Base-by-base conservation (phyloP, 2,888 invertebrate species). In the Nomada ruficornis region DNA sequence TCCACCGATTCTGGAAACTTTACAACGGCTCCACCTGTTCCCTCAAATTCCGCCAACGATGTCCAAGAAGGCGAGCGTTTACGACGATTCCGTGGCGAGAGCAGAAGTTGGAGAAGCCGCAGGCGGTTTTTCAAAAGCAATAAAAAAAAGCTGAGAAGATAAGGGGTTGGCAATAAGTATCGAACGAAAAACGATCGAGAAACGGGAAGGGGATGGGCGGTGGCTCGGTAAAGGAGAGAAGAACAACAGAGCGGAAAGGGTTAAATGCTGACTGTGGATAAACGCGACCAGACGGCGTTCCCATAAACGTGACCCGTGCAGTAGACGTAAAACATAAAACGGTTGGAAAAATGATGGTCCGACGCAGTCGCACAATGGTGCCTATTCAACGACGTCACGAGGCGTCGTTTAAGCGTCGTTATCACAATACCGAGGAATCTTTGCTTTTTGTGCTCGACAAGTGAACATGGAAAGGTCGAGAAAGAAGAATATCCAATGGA, bases 281-380 rank as follows among this genome's bases (percentile, higher is more conserved):
- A 47, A 74, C 36, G 29, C 26, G 59, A 36, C 55, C 77, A 63
- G 80, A 77, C 83, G 64, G 5, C 54, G 54, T 77, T 72, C 84
- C 74, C 77, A 74, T 86, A 79, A 85, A 83, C 83, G 63, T 78
- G 72, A 77, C 67, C 63, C 65, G 65, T 44, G 73, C 70, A 62
- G 52, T 23, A 44, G 77, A 62, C 84, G 83, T 83, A 71, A 85
- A 80, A 83, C 77, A 70, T 80, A 69, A 80, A 81, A 85, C 77
- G 67, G 26, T 54, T 68, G 69, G 57, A 71, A 78, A 80, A 86
- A 86, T 52, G 83, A 83, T 47, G 80, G 80, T 15, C 29, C 29
- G 74, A 60, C 36, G 23, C 23, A 52, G 29, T n/a, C n/a, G 76
- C 70, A 88, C 88, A 88, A 88, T 88, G 80, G 71, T 26, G 13